These are phyloP conservation scores for Lichenostomus cassidix DNA, from an alignment of 2,113 vertebrate species.

Conservation along the genomic window DNA sequence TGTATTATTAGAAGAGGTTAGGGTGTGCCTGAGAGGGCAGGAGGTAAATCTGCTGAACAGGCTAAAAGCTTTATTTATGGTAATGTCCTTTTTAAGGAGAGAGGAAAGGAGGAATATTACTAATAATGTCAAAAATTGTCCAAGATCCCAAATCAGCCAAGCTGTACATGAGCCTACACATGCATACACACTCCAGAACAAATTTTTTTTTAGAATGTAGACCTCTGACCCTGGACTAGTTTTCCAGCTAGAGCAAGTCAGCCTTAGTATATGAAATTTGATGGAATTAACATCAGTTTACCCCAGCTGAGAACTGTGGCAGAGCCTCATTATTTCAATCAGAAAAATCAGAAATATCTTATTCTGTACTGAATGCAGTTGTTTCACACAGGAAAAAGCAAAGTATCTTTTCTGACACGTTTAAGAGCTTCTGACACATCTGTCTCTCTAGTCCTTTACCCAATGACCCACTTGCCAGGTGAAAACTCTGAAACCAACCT, in stretches of 20 bases:
- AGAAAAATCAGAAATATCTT: neutral
- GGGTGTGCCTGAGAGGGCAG: slow-evolving; percentile 46
- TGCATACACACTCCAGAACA: neutral
- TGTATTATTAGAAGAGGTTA: slow-evolving; percentile 53
- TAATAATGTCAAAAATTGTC: neutral
- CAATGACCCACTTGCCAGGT: neutral
- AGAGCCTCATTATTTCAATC: neutral
- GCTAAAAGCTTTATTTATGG: slow-evolving; percentile 44
- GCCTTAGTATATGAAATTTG: neutral
- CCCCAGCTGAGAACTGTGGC: neutral
- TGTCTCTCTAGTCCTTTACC: neutral
- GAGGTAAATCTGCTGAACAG: slow-evolving; percentile 52
- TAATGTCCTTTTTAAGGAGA: neutral
- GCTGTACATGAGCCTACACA: neutral
- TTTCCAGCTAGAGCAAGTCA: neutral
- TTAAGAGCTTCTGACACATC: neutral
- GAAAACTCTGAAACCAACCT: neutral
- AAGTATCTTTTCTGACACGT: neutral
- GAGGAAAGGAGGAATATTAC: neutral
- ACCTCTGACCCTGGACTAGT: neutral
- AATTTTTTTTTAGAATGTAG: neutral
- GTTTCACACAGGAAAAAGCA: neutral
- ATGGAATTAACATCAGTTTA: neutral
- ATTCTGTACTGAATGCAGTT: neutral
- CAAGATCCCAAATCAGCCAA: neutral